A percentile compares a stretch with the other conserved stretches of the same genome.
Evolutionary conservation across 2,888 invertebrate genomes (phyloP).

Genomic region (Calameuta filiformis): DNA sequence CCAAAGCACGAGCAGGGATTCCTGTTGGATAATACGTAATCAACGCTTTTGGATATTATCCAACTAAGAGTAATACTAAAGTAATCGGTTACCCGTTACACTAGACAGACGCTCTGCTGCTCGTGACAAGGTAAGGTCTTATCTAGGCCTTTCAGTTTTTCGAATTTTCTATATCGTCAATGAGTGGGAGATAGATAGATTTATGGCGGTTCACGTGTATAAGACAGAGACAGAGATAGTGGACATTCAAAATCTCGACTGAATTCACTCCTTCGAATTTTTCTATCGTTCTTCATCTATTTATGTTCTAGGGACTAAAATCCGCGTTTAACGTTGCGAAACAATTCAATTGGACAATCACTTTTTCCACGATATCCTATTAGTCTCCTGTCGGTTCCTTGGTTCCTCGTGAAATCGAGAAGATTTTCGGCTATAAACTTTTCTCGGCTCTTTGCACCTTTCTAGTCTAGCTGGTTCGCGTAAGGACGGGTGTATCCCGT

Average conservation of each 20-base stretch:
- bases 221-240: not conserved
- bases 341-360: not conserved
- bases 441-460: not conserved
- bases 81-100: too few relatives aligned
- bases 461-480: not conserved
- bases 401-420: not conserved
- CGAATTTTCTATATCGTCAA: too few relatives aligned
- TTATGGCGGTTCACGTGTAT: too few relatives aligned
- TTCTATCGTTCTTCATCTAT: not conserved
- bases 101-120: too few relatives aligned
- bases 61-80: too few relatives aligned
- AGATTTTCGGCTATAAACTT: not conserved
- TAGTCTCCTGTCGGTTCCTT: not conserved
- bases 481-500: slow-evolving; percentile 36
- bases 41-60: too few relatives aligned
- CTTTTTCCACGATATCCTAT: not conserved
- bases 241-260: not conserved
- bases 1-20: too few relatives aligned
- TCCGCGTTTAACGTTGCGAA: not conserved
- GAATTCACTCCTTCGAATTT: not conserved
- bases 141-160: too few relatives aligned
- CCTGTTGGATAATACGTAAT: too few relatives aligned
- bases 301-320: not conserved
- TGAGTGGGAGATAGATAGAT: too few relatives aligned
- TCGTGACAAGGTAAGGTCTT: too few relatives aligned